Conservation (phyloP, 2,113 vertebrate species). For the Ovibos moschatus region DNA sequence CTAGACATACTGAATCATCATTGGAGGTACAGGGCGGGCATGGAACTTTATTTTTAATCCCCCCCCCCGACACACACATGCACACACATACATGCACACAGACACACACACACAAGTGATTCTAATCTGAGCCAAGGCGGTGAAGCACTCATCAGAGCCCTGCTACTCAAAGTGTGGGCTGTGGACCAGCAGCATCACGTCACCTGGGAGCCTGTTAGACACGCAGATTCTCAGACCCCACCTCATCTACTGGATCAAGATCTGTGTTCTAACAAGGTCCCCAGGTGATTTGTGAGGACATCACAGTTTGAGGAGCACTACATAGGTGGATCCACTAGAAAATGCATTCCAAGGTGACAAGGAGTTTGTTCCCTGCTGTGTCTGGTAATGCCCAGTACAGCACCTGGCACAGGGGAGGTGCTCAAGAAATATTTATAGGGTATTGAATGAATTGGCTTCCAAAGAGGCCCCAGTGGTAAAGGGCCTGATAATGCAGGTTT, state of each 20-base stretch:
- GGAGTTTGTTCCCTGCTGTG: not conserved
- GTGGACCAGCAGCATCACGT: not conserved
- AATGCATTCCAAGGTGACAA: not conserved
- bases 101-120: not conserved
- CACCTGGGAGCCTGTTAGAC: not conserved
- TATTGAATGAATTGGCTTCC: not conserved
- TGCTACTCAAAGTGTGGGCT: not conserved
- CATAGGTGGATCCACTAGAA: not conserved
- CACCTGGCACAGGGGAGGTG: not conserved
- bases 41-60: not conserved
- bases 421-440: not conserved
- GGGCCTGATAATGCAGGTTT: not conserved
- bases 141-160: too few species aligned
- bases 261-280: not conserved
- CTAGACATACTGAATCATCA: not conserved
- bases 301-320: not conserved
- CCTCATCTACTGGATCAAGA: not conserved
- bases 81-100: not conserved
- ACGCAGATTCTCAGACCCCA: not conserved
- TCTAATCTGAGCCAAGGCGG: not conserved
- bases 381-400: not conserved
- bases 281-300: not conserved
- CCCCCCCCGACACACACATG: accelerated
- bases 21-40: not conserved
- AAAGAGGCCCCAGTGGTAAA: not conserved